These are phyloP conservation scores for Pocillopora meandrina DNA, from an alignment of 92 coral and sea anemone genomes.

Conservation along the genomic window DNA sequence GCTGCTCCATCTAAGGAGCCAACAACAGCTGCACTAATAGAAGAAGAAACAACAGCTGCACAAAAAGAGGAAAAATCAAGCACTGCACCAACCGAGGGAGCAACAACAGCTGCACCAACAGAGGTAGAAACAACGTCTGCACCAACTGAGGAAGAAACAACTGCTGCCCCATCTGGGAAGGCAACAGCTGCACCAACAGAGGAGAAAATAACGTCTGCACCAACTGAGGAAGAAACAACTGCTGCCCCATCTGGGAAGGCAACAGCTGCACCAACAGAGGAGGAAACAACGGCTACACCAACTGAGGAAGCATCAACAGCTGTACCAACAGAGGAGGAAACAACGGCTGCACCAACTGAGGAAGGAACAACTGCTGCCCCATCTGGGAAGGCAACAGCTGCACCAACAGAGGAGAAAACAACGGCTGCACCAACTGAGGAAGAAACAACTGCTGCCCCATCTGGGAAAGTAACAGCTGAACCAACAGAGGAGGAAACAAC, in stretches of 20 bases:
- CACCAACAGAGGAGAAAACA: no score
- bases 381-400: neutral
- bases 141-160: no score
- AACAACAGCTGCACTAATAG: no score
- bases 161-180: no score
- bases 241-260: neutral
- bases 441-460: neutral
- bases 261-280: neutral
- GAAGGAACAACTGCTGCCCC: no score
- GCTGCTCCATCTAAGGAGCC: no score
- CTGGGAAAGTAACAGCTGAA: neutral
- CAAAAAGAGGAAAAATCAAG: neutral
- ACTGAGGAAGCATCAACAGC: neutral
- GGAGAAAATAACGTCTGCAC: no score
- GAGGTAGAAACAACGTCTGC: no score
- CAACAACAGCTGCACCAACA: no score
- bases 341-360: no score
- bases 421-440: neutral
- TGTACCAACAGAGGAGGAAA: neutral
- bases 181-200: neutral
- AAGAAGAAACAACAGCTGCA: neutral
- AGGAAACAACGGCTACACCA: no score
- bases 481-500: neutral
- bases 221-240: neutral
- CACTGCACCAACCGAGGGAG: no score